phyloP scores from a whole-genome alignment of 2,113 vertebrate species.

The Vulpes vulpes region DNA sequence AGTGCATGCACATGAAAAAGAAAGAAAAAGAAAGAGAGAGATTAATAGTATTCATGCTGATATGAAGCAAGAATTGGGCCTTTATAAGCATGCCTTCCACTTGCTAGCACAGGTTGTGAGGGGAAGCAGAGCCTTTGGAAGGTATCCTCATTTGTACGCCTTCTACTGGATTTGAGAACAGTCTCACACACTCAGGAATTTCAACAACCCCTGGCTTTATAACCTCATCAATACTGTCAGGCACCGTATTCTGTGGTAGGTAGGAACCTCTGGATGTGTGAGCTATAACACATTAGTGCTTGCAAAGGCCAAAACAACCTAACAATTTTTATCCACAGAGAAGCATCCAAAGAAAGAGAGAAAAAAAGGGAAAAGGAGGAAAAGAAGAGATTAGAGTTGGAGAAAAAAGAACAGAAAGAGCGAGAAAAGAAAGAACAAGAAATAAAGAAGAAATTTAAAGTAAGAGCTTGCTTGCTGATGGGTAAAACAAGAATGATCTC shows the following conservation, averaged over 20 bases:
- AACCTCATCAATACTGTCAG: not conserved
- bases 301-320: not conserved
- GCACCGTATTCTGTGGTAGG: not conserved
- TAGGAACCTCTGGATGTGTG: not conserved
- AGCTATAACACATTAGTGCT: not conserved
- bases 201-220: not conserved
- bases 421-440: constrained; percentile 96
- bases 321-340: constrained; percentile 81
- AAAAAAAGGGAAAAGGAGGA: constrained; percentile 91
- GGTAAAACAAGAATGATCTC: not conserved
- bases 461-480: constrained; percentile 82
- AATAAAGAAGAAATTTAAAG: constrained; percentile 95
- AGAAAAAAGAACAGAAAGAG: constrained; percentile 94
- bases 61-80: not conserved
- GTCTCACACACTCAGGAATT: not conserved
- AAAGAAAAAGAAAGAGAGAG: not conserved
- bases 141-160: not conserved
- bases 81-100: not conserved
- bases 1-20: not conserved
- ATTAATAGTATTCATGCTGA: not conserved
- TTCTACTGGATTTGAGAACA: not conserved
- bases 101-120: not conserved
- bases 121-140: not conserved
- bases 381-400: constrained; percentile 90
- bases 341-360: constrained; percentile 84